These are phyloP conservation scores for Eptatretus atami DNA, from an alignment of 2,797 vertebrate species.

Conservation along the genomic window DNA sequence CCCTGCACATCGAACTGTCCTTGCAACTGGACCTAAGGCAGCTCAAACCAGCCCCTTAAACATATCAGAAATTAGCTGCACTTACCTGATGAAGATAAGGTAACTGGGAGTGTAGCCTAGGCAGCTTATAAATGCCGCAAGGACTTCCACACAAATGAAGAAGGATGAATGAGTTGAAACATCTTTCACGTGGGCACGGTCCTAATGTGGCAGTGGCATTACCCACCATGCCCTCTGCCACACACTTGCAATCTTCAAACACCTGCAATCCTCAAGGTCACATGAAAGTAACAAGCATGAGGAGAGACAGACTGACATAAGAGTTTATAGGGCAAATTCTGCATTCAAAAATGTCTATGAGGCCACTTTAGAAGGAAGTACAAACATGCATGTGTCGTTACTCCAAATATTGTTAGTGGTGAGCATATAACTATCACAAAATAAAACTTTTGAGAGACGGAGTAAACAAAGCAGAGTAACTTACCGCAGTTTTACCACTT, in stretches of 20 bases:
- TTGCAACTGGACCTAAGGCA: too few species aligned
- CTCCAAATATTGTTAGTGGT: too few species aligned
- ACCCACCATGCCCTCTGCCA: background rate
- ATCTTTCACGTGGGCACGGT: background rate
- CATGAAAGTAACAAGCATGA: too few species aligned
- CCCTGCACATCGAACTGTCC: too few species aligned
- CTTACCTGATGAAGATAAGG: slow-evolving; percentile 3
- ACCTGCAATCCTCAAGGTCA: slow-evolving; percentile 1
- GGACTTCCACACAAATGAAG: slow-evolving; percentile 1
- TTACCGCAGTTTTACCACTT: background rate
- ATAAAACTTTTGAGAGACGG: background rate
- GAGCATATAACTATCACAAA: too few species aligned
- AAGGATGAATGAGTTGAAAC: background rate
- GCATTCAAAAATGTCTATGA: too few species aligned
- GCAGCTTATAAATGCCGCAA: background rate
- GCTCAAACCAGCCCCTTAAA: too few species aligned
- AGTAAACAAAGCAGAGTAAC: background rate
- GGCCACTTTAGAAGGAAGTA: too few species aligned
- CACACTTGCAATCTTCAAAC: slow-evolving; percentile 1
- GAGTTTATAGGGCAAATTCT: too few species aligned
- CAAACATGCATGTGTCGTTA: too few species aligned
- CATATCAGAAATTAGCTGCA: background rate
- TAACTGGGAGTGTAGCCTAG: background rate
- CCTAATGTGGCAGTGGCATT: background rate
- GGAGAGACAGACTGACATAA: too few species aligned